Conservation (phyloP, 2,113 vertebrate species). For the Myotis yumanensis region DNA sequence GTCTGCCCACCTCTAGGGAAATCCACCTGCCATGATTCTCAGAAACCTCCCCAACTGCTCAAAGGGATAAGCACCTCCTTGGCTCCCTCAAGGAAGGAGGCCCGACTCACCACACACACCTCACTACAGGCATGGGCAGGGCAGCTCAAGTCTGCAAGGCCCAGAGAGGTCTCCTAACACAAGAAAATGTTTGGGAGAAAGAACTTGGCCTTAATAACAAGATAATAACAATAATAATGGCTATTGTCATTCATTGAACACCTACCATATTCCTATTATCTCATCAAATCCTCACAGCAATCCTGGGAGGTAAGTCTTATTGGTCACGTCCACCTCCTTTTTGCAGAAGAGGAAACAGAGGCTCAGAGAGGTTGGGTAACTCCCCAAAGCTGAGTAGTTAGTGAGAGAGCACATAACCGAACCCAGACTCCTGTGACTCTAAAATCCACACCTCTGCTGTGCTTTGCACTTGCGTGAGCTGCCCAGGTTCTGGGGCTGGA, state of each 20-base stretch:
- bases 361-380: slow-evolving; percentile 48
- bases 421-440: neutral
- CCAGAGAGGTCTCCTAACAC: neutral
- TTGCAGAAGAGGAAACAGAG: slow-evolving; percentile 51
- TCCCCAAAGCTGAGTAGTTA: neutral
- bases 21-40: neutral
- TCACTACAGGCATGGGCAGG: neutral
- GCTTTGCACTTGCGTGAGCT: neutral
- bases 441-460: fast-evolving
- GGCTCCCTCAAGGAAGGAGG: neutral
- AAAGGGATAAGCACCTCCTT: neutral
- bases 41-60: neutral
- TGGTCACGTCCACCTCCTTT: neutral
- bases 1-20: neutral
- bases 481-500: neutral
- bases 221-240: neutral
- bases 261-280: neutral
- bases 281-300: slow-evolving; percentile 54
- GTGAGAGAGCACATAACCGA: neutral
- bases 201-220: neutral
- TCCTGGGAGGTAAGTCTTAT: slow-evolving; percentile 51
- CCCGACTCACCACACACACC: neutral
- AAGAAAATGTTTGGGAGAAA: neutral
- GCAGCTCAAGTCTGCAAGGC: neutral
- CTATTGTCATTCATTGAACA: neutral